Base-by-base conservation (phyloP, 2,888 invertebrate genomes). In the Sinelater perroti region DNA sequence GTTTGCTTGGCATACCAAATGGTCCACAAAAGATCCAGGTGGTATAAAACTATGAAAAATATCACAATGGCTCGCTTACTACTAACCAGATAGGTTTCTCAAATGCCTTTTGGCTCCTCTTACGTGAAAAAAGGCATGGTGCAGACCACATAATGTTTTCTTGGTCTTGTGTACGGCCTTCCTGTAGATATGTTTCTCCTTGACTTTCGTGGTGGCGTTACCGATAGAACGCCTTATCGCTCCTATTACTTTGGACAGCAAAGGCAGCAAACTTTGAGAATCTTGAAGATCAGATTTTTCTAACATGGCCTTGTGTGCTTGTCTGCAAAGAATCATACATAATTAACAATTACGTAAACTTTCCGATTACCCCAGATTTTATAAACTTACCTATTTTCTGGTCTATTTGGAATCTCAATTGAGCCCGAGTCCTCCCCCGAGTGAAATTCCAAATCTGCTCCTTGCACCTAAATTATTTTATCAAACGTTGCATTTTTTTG, bases 371-470 rank as follows among this genome's bases (percentile, higher is more conserved):
- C 8, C 5, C 24, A 24, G 24, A 4, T 24, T 24, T 8, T 16
- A 20, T 14, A 18, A n/a, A 40, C 31, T 46, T 38, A 49, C 49
- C 49, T 36, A 36, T 49, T 36, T 49, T 49, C 49, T 3, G 49
- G 49, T n/a, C 49, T 8, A 11, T 49, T 26, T 6, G 49, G 49
- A 16, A 49, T 36, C 38, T 49, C 49, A 6, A 49, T 49, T 13
- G 49, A 49, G 24, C 36, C 49, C 7, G 47, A 47, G 10, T 35
- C 35, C 11, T 36, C 24, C 10, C 38, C 38, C n/a, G 18, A 18
- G 5, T 20, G 6, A 10, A 18, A 8, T 20, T 14, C 1, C 2
- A 21, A 38, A 38, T 38, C n/a, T 16, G 1, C 16, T 35, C n/a
- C 30, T 30, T 30, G 30, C 3, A 30, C 6, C 30, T 30, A 6